Base-by-base conservation (phyloP, 1,140 invertebrate genomes). In the Euwallacea similis region DNA sequence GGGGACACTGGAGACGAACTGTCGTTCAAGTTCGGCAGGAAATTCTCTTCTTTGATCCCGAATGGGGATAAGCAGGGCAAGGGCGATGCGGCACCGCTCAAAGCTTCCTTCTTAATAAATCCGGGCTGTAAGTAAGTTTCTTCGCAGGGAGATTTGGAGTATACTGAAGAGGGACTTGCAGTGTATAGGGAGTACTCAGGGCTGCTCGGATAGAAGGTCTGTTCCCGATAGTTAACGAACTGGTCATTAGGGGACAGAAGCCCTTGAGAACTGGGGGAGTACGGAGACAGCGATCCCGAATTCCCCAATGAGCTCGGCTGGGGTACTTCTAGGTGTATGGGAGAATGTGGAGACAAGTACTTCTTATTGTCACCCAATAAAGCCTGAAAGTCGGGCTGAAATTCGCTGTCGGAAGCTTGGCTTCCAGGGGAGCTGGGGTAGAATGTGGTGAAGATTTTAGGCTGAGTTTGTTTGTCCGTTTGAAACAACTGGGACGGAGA, bases 401-500 rank as follows among this genome's bases (percentile, higher is more conserved):
- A 66, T 21, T 72, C 71, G 56, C 44, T 72, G 13, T 67, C 65
- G 6, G 66, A 62, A 16, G 55, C 46, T 16, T 72, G 65, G 50
- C 65, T 72, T 55, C 74, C 69, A 7, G 74, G 76, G 8, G 74
- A 61, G 59, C 56, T 73, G 70, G 69, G 74, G 67, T 79, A 79
- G 63, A 77, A 80, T 2, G 76, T 77, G 21, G 78, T 76, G 72
- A 74, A 79, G 10, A 81, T 78, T 71, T 81, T 80, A 8, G 79
- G 78, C 43, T 79, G 74, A 44, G 42, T 33, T 11, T 44, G 53
- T 66, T 78, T 76, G 15, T 75, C 74, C 9, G 69, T 85, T 0
- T 84, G 83, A n/a, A 83, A 83, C 66, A 83, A 82, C 79, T 86
- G 81, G 77, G 86, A 81, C 76, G 89, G 81, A 73, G 87, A 85